phyloP scores from a whole-genome alignment of 2,113 vertebrate species.

The Siniperca chuatsi region DNA sequence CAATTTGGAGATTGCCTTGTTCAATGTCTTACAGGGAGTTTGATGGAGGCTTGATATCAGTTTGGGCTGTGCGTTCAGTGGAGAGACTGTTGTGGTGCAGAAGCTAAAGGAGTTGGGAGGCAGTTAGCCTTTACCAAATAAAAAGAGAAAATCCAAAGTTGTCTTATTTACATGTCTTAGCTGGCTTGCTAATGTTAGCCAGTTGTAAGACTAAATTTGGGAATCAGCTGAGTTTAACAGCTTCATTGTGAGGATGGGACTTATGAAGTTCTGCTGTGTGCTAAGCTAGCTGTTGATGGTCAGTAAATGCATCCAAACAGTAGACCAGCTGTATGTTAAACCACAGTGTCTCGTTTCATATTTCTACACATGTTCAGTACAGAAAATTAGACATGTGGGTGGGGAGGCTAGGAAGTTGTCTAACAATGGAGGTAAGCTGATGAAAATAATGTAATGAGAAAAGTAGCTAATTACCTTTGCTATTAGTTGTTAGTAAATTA shows the following conservation, averaged over 20 bases:
- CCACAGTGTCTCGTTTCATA: background rate
- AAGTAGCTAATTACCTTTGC: background rate
- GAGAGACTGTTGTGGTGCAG: no score
- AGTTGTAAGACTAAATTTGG: no score
- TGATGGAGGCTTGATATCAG: background rate
- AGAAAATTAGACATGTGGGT: background rate
- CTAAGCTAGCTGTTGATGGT: background rate
- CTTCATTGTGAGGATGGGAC: background rate
- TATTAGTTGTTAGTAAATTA: background rate
- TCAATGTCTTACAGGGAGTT: background rate
- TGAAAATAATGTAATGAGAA: background rate
- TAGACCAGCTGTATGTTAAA: background rate
- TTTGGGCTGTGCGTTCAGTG: no score
- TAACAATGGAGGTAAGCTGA: background rate
- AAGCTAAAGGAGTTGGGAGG: no score
- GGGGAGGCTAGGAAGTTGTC: background rate
- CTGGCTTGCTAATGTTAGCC: background rate
- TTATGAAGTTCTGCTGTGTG: background rate
- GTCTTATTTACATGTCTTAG: background rate
- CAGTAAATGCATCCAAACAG: background rate
- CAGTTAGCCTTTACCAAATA: no score
- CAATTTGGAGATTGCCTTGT: background rate
- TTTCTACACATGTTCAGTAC: background rate
- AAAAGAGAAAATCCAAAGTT: no score
- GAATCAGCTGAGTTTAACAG: background rate